Base-by-base conservation (phyloP, 2,888 invertebrate species). In the Nephrotoma guestfalica region DNA sequence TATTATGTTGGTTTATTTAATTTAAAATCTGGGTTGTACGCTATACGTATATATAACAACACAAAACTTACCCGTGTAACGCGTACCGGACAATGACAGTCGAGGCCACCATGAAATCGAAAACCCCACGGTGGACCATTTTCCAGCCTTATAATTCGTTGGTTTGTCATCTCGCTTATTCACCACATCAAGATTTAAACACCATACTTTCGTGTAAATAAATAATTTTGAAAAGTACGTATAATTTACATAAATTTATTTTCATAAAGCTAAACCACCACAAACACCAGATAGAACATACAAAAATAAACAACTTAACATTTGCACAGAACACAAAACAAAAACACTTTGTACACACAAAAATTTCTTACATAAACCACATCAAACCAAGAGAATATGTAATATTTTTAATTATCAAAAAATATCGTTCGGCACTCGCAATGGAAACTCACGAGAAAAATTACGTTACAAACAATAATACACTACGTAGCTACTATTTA, bases 101-200 rank as follows among this genome's bases (percentile, higher is more conserved):
- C 96, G 89, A 93, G 94, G 88, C 97, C 97, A 88, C 97, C 97
- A 91, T 96, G 95, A 94, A 97, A 95, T 88, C 97, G 95, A 92
- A 97, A 97, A 90, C 97, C 97, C 97, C 97, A 97, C 89, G 97
- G 97, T 91, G 95, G 94, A 88, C 96, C 96, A 89, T 96, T 97
- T 90, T 94, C 93, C 90, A 97, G 93, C 90, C 9, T 71, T 30
- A 71, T 71, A 18, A 11, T 30, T 71, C 71, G 18, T 7, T 71
- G 71, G 30, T 30, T 71, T 7, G 30, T 0, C 71, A 71, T 71
- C 30, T 18, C 15, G 18, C 3, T 30, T 30, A 15, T 57, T 57
- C 15, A 51, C 30, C 30, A 3, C 30, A 30, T 30, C 30, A 30
- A 30, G 30, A 30, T 30, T 51, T 51, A 57, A 6, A 57, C 51